phyloP scores from a whole-genome alignment of 2,113 vertebrate species.

The Eclectus roratus region DNA sequence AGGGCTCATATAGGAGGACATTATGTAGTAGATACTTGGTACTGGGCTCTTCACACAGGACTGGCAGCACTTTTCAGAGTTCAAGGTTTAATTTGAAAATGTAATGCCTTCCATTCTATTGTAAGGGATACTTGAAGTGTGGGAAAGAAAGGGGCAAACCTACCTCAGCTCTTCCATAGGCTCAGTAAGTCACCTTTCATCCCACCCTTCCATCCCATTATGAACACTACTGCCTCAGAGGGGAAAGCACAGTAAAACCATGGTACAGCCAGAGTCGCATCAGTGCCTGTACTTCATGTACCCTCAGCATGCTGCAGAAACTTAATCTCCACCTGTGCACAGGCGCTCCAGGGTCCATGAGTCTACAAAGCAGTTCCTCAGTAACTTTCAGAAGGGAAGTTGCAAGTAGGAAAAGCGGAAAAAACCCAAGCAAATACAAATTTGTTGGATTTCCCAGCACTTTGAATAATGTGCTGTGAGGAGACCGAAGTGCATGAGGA shows the following conservation, averaged over 20 bases:
- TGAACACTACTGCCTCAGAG: not conserved
- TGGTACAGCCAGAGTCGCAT: not conserved
- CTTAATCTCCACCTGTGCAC: not conserved
- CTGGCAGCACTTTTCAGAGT: not conserved
- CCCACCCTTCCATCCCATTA: not conserved
- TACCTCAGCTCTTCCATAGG: not conserved
- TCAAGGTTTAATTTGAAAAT: not conserved
- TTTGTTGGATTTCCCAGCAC: not conserved
- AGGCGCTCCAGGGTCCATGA: not conserved
- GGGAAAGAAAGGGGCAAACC: not conserved
- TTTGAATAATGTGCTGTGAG: accelerated
- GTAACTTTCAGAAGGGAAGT: not conserved
- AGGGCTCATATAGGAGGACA: not conserved
- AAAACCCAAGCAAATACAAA: not conserved
- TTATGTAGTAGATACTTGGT: not conserved
- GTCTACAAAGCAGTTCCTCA: not conserved
- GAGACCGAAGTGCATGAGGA: not conserved
- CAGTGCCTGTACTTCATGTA: accelerated
- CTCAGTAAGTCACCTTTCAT: not conserved
- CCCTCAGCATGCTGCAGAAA: not conserved
- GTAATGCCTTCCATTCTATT: not conserved
- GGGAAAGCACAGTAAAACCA: not conserved
- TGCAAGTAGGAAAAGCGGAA: not conserved
- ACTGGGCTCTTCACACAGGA: not conserved
- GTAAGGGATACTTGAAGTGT: not conserved